A percentile compares a stretch with the other conserved stretches of the same genome.
These are phyloP conservation scores for Elachura formosa DNA, from an alignment of 2,113 vertebrate species.

Conservation along the genomic window DNA sequence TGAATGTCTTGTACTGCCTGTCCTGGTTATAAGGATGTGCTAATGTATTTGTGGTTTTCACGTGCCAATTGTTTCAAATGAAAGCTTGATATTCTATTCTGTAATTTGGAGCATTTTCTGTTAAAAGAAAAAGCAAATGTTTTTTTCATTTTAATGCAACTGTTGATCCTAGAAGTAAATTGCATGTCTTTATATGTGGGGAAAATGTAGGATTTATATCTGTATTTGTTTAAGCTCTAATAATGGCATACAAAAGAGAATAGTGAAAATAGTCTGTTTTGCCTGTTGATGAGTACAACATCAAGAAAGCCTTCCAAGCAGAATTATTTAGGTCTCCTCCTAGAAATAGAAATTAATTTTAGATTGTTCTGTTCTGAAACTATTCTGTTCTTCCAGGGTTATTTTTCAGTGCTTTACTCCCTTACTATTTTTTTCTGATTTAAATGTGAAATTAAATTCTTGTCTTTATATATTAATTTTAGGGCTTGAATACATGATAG, in stretches of 20 bases:
- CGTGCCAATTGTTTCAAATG: background rate
- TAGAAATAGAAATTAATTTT: conserved; percentile 49
- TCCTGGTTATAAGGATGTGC: background rate
- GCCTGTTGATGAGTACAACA: conserved; percentile 5
- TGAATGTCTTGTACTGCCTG: background rate
- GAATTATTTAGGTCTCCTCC: conserved; percentile 54
- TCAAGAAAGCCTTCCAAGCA: conserved; percentile 33
- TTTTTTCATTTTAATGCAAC: background rate
- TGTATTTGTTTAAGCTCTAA: conserved; percentile 33
- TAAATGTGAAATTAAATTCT: conserved; percentile 32
- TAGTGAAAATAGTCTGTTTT: conserved; percentile 58
- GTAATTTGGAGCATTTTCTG: background rate
- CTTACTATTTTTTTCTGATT: background rate
- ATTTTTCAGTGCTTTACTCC: background rate
- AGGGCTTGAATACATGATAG: background rate
- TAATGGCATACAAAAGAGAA: conserved; percentile 13
- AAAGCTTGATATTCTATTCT: background rate
- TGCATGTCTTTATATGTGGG: background rate
- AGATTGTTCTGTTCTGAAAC: conserved; percentile 22
- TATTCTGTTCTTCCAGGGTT: background rate
- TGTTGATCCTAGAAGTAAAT: background rate
- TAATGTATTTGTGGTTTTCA: background rate
- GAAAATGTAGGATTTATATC: conserved; percentile 27
- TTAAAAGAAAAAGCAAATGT: background rate
- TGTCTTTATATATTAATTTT: background rate